Conservation (phyloP, 1,140 invertebrate genomes). For the Delia radicum region DNA sequence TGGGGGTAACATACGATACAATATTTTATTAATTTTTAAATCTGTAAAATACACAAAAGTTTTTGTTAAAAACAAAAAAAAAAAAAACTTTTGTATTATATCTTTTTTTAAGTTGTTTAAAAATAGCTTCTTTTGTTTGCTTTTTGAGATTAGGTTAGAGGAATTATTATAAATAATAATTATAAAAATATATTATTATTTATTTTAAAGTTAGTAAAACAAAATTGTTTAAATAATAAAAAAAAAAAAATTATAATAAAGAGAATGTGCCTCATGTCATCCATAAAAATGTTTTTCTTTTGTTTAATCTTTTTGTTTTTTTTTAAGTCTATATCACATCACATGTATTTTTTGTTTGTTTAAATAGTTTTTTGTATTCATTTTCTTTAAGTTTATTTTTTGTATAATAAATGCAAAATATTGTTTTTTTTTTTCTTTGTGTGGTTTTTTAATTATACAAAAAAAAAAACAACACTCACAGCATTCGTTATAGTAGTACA, state of each 20-base stretch:
- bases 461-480: conserved; percentile 26
- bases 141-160: neutral
- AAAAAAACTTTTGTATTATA: neutral
- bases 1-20: conserved; percentile 17
- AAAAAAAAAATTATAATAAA: conserved; percentile 24
- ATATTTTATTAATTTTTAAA: conserved; percentile 15
- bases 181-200: conserved; percentile 7
- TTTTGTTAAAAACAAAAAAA: too few species aligned
- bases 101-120: neutral
- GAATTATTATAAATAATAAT: neutral
- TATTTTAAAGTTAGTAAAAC: conserved; percentile 15
- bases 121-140: neutral
- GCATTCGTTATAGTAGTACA: conserved; percentile 1
- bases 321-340: conserved; percentile 31
- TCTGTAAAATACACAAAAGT: neutral
- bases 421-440: conserved; percentile 17
- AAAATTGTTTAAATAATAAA: conserved; percentile 16
- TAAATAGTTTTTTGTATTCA: conserved; percentile 18
- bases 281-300: conserved; percentile 31
- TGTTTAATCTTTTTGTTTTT: conserved; percentile 27
- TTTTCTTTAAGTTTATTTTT: conserved; percentile 12
- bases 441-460: neutral
- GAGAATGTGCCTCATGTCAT: conserved; percentile 33
- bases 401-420: conserved; percentile 26
- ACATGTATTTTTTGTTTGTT: conserved; percentile 24